Percentiles rank a stretch among this genome's conserved stretches.
Conservation (phyloP, 1,140 invertebrate genomes). For the Trachymyrmex septentrionalis region DNA sequence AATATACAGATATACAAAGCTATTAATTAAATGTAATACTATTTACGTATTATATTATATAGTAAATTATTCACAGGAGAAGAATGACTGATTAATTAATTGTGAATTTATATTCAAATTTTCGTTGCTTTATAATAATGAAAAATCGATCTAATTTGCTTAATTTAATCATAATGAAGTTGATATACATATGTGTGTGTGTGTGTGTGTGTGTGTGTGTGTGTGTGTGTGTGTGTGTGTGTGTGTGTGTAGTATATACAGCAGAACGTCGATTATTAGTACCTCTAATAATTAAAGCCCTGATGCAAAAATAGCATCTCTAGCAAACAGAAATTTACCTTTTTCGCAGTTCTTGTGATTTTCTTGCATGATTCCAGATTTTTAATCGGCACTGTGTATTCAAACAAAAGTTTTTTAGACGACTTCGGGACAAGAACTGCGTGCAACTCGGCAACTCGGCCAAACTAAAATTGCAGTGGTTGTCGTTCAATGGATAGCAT, state of each 20-base stretch:
- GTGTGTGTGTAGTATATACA: background rate
- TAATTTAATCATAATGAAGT: slow-evolving; percentile 31
- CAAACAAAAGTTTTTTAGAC: slow-evolving; percentile 35
- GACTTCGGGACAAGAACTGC: slow-evolving; percentile 46
- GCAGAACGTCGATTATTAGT: slow-evolving; percentile 17
- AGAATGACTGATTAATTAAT: slow-evolving; percentile 30
- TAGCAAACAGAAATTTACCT: background rate
- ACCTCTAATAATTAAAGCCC: slow-evolving; percentile 23
- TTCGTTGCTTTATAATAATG: background rate
- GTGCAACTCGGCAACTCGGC: slow-evolving; percentile 70
- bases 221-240: too few species aligned
- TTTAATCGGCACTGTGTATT: slow-evolving; percentile 32
- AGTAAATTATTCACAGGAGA: slow-evolving; percentile 20
- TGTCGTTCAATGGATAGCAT: slow-evolving; percentile 76
- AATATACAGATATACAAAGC: background rate
- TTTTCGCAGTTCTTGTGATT: background rate
- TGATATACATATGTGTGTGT: too few species aligned
- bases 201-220: too few species aligned
- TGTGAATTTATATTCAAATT: slow-evolving; percentile 19
- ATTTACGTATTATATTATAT: too few species aligned
- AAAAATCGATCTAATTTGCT: slow-evolving; percentile 35
- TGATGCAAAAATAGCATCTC: background rate
- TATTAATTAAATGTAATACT: background rate
- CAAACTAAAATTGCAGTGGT: slow-evolving; percentile 76
- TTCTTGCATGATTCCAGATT: background rate